Evolutionary conservation across 2,888 invertebrate genomes (phyloP), one percentile per base, ranked within the genome.

Genomic region (Hirtodrosophila confusa): DNA sequence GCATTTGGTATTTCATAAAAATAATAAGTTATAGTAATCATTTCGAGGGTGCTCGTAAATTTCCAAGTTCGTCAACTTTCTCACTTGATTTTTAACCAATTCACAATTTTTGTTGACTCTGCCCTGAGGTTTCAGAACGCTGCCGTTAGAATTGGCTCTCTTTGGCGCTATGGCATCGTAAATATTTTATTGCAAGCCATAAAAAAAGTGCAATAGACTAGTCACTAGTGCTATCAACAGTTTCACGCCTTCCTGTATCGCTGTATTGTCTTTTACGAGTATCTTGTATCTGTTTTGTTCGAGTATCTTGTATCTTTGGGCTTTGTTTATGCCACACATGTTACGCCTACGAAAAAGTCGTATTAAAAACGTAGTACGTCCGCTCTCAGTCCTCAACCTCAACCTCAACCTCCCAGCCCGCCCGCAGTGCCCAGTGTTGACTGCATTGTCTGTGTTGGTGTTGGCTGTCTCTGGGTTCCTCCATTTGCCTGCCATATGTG

Each of bases 271-370:
- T 60, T 29, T 17, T 17, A 17, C 17, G 17, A 17, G 47, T 62
- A 41, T 62, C 40, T 55, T 53, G 56, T 69, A 50, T 69, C 45
- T 64, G 56, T 36, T 36, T 36, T 12, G n/a, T 24, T 29, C 29
- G 44, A 44, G 50, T 57, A 39, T 57, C 58, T 57, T 50, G 39
- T 50, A 44, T 63, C 50, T 57, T 40, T 63, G 73, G 73, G 49
- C 69, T 72, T 77, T 85, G 82, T 83, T 85, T 85, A 79, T 85
- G 86, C 86, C 83, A 82, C 82, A 83, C 82, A 85, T 85, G 86
- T 82, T 85, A 85, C 86, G 85, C 82, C 85, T 85, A 82, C 86
- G 74, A 75, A 80, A 75, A 65, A 65, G 61, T 76, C 73, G 71
- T 69, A 79, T 76, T 70, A 79, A 74, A 69, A 65, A 67, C 66